phyloP scores from a whole-genome alignment of 1,140 invertebrate genomes.

The Listronotus oregonensis region DNA sequence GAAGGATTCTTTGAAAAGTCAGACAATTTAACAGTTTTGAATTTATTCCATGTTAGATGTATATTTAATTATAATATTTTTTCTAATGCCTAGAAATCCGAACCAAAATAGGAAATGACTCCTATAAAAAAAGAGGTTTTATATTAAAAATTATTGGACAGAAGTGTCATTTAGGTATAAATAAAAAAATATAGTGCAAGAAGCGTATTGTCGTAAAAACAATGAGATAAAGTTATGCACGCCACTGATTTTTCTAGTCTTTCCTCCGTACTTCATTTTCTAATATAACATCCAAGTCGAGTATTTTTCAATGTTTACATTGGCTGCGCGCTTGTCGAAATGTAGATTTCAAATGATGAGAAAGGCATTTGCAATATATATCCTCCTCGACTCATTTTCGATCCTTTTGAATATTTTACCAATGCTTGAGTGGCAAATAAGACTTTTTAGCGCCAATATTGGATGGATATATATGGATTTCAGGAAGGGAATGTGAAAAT shows the following conservation, averaged over 20 bases:
- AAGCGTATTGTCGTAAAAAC: no score
- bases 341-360: constrained; percentile 32
- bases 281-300: constrained; percentile 33
- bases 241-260: constrained; percentile 7
- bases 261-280: constrained; percentile 26
- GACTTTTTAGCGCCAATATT: constrained; percentile 30
- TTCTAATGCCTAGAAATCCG: no score
- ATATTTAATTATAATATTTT: no score
- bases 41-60: no score
- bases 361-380: constrained; percentile 35
- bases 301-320: constrained; percentile 34
- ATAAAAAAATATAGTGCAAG: no score
- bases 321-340: constrained; percentile 32
- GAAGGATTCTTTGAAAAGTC: no score
- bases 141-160: no score
- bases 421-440: constrained; percentile 25
- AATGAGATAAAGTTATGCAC: no score
- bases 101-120: no score
- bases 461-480: constrained; percentile 32
- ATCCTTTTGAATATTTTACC: constrained; percentile 33
- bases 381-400: constrained; percentile 28
- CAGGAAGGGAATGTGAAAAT: constrained; percentile 26
- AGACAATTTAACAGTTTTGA: no score
- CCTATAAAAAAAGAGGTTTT: no score
- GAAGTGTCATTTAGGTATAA: no score